Conservation (phyloP, 1,140 invertebrate genomes). For the Calycopis cecrops region DNA sequence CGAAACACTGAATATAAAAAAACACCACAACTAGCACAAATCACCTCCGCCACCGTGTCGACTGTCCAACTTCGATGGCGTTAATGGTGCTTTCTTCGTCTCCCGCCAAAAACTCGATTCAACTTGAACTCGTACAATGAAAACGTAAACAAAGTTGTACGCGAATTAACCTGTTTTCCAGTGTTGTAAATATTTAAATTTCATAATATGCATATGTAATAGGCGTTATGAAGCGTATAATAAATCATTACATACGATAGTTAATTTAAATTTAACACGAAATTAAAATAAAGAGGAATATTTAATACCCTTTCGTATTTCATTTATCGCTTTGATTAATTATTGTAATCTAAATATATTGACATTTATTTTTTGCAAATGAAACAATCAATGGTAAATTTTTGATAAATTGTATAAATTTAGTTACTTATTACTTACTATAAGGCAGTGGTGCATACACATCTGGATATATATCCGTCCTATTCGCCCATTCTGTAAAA, state of each 20-base stretch:
- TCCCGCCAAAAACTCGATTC: conserved; percentile 31
- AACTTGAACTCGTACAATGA: neutral
- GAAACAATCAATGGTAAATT: too few species aligned
- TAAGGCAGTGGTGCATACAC: conserved; percentile 66
- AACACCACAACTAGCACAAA: conserved; percentile 21
- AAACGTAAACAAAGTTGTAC: conserved; percentile 2
- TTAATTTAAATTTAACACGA: too few species aligned
- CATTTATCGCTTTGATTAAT: too few species aligned
- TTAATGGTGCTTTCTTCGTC: conserved; percentile 30
- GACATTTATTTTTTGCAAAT: too few species aligned
- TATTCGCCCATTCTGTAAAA: conserved; percentile 53
- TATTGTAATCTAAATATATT: too few species aligned
- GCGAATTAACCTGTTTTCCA: neutral
- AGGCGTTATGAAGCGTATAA: too few species aligned
- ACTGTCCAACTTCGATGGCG: conserved; percentile 15
- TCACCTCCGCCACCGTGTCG: conserved; percentile 27
- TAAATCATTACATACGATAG: too few species aligned
- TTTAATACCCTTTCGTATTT: too few species aligned
- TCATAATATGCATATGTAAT: too few species aligned
- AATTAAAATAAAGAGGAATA: too few species aligned
- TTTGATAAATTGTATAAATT: too few species aligned
- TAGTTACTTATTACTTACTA: conserved; percentile 42
- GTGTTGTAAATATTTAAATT: too few species aligned
- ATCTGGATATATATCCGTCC: conserved; percentile 60
- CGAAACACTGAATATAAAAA: conserved; percentile 21